These are phyloP conservation scores for Ichneumon xanthorius DNA, from an alignment of 2,888 invertebrate species.

Conservation along the genomic window DNA sequence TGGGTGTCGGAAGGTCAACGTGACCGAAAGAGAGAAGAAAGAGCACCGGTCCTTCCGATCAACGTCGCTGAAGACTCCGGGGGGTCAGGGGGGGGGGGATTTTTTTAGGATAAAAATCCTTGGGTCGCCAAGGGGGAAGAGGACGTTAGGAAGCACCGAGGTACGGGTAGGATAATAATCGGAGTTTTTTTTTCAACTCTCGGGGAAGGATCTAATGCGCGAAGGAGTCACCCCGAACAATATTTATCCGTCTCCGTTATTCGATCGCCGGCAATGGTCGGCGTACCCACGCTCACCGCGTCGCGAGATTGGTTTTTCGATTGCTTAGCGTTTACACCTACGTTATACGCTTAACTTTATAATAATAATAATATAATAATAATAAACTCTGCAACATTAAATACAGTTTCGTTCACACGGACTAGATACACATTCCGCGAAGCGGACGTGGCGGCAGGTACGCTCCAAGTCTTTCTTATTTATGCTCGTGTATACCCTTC, in stretches of 20 bases:
- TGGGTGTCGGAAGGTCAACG: conserved; percentile 17
- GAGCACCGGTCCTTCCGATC: conserved; percentile 59
- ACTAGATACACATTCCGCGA: conserved; percentile 80
- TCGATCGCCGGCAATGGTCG: conserved; percentile 32
- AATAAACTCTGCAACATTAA: conserved; percentile 82
- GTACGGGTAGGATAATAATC: conserved; percentile 58
- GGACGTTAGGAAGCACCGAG: conserved; percentile 68
- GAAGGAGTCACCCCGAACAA: conserved; percentile 28
- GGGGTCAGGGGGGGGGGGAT: neutral
- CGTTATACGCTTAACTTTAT: conserved; percentile 62
- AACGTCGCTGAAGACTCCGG: conserved; percentile 15
- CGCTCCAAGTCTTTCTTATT: conserved; percentile 54
- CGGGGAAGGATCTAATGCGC: conserved; percentile 20
- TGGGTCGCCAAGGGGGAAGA: conserved; percentile 1
- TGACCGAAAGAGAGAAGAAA: conserved; percentile 46
- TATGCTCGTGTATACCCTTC: conserved; percentile 53
- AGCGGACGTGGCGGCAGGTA: conserved; percentile 67
- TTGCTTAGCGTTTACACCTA: conserved; percentile 53
- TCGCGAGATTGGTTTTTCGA: conserved; percentile 46
- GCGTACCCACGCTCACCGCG: conserved; percentile 29
- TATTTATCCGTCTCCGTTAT: conserved; percentile 22
- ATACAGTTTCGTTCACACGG: conserved; percentile 83
- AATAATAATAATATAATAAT: conserved; percentile 75
- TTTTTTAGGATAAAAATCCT: neutral
- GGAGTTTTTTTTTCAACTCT: conserved; percentile 33